These are phyloP conservation scores for Drosophila vallismaia DNA, from an alignment of 2,888 invertebrate genomes.

Conservation along the genomic window DNA sequence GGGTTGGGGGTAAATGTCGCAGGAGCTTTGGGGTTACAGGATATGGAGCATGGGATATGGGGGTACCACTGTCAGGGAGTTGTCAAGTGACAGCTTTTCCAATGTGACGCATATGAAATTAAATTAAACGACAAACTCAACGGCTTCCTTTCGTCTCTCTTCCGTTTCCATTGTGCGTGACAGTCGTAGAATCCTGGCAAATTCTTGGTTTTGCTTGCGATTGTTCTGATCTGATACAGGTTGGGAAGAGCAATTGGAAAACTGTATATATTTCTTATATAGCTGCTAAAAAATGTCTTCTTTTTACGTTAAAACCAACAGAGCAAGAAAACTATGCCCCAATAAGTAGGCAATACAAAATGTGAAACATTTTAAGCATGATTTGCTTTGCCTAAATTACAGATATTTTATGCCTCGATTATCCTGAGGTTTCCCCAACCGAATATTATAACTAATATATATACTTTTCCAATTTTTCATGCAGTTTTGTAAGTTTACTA, in stretches of 20 bases:
- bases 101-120: conserved; percentile 68
- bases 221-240: not conserved
- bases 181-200: conserved; percentile 1
- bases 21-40: conserved; percentile 15
- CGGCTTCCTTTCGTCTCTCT: conserved; percentile 36
- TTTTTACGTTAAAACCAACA: too few species aligned
- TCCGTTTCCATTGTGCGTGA: not conserved
- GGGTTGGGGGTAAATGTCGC: conserved; percentile 9
- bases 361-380: not conserved
- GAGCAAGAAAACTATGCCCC: not conserved
- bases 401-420: not conserved
- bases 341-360: not conserved
- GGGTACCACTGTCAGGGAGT: conserved; percentile 27
- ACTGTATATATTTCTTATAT: not conserved
- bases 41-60: not conserved
- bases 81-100: conserved; percentile 54
- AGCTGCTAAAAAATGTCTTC: too few species aligned
- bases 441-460: too few species aligned
- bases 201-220: not conserved
- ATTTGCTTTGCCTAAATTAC: not conserved
- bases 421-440: too few species aligned
- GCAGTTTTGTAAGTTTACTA: too few species aligned
- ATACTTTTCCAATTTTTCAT: too few species aligned
- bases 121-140: conserved; percentile 81
- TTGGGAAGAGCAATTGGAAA: not conserved